A percentile compares a stretch with the other conserved stretches of the same genome.
These are phyloP conservation scores for Pachyseris speciosa DNA, from an alignment of 64 coral and sea anemone species.

Conservation along the genomic window DNA sequence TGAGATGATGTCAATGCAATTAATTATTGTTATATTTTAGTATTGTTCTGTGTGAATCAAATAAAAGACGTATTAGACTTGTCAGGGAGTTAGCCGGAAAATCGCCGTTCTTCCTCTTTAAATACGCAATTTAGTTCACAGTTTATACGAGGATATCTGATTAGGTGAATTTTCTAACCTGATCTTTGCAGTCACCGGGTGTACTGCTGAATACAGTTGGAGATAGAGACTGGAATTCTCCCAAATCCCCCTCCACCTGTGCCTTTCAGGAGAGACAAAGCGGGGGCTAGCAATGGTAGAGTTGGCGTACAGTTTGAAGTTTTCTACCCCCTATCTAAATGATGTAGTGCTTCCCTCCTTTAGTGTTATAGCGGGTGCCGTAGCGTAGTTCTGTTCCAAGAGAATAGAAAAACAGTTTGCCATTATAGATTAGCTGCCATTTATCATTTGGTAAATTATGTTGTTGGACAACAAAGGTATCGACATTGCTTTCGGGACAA, in stretches of 20 bases:
- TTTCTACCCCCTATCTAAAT: neutral
- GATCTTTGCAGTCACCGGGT: constrained; percentile 5
- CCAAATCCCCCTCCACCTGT: neutral
- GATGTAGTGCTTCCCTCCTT: neutral
- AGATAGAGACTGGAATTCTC: neutral
- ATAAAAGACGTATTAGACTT: neutral
- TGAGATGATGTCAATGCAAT: neutral
- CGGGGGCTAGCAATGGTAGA: neutral
- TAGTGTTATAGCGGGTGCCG: neutral
- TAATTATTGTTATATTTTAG: neutral
- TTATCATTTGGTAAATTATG: neutral
- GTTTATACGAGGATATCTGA: neutral
- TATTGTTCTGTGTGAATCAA: neutral
- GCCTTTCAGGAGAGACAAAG: constrained; percentile 1
- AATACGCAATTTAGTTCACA: neutral
- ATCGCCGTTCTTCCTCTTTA: neutral
- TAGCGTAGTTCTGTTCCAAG: neutral
- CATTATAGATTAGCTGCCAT: neutral
- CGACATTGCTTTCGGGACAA: too few species aligned
- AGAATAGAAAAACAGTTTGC: neutral
- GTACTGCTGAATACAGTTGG: neutral
- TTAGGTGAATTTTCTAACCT: neutral
- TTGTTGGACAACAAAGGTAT: neutral
- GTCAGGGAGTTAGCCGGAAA: neutral
- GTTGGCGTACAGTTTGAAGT: neutral